phyloP scores from a whole-genome alignment of 2,113 vertebrate species.

The Elgaria multicarinata region DNA sequence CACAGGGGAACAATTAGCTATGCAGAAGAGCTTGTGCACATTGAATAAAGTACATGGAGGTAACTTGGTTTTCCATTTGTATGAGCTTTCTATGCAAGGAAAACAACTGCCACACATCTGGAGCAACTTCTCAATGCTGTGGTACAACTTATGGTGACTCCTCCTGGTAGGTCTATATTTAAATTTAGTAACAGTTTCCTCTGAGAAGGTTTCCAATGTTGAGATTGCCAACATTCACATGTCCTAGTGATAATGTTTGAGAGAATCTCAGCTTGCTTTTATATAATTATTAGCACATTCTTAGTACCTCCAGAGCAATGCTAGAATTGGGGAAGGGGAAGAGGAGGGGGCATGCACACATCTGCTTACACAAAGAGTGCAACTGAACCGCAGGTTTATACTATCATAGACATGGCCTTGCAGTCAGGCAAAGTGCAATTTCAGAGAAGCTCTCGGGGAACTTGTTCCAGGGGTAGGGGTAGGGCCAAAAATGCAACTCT shows the following conservation, averaged over 20 bases:
- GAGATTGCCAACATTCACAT: neutral
- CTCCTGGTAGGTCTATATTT: neutral
- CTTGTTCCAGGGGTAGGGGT: too few relatives aligned
- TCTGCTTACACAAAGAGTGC: neutral
- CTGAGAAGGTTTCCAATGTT: neutral
- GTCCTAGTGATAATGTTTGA: too few relatives aligned
- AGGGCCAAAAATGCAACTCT: too few relatives aligned
- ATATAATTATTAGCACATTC: neutral
- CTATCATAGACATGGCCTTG: neutral
- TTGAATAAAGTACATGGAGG: neutral
- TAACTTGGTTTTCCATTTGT: neutral
- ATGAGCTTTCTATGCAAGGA: neutral
- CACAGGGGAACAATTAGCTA: neutral
- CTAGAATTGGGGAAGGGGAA: neutral
- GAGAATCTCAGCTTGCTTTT: neutral
- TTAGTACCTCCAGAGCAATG: neutral
- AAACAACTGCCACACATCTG: neutral
- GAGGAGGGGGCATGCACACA: neutral
- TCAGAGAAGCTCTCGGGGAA: too few relatives aligned
- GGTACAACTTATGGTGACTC: neutral
- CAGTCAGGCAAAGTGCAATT: neutral
- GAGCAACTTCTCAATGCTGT: neutral
- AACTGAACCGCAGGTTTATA: neutral
- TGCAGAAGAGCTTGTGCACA: neutral
- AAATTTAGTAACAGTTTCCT: neutral